Evolutionary conservation across 64 coral and sea anemone genomes (phyloP), one percentile per base, ranked within the genome.

Genomic region (Stichodactyla helianthus): DNA sequence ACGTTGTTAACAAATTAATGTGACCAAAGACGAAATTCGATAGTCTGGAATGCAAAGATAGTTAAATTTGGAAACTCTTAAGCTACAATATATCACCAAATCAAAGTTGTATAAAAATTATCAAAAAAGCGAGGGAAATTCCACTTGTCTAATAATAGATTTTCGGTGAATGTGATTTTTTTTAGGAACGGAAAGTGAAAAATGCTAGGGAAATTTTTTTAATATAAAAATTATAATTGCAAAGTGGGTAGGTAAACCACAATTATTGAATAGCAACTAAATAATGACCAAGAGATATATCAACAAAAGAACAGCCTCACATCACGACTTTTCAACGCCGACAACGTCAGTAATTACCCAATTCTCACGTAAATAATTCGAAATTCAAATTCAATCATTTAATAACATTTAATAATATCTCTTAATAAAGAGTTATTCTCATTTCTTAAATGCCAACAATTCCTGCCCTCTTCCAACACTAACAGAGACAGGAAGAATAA

Each of bases 11-110:
- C 68, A 31, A 74, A 74, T 35, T 27, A 74, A 74, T 74, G 35
- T 44, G n/a, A 74, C 12, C 68, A 31, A 81, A 81, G 78, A 52
- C 50, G 78, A 81, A 81, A 81, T 54, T 54, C 20, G 78, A 81
- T 81, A 52, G 78, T 81, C 52, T 81, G 78, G 78, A 53, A 81
- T 81, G 78, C 51, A 74, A 74, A 31, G 25, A 74, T n/a, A 13
- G 10, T 23, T 31, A 74, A 74, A 27, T 74, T 74, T 74, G 68
- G 26, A n/a, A 74, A 74, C 68, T 23, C 68, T 74, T 65, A n/a
- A n/a, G 62, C 68, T 1, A 71, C 20, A 71, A 10, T 71, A 28
- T 31, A 31, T 8, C 23, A 13, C 10, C 22, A 74, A 74, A 23
- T 25, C 6, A 11, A 31, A 16, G 12, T 74, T 74, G 68, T 14